Base-by-base conservation (phyloP, 2,888 invertebrate genomes). In the Polia nebulosa region DNA sequence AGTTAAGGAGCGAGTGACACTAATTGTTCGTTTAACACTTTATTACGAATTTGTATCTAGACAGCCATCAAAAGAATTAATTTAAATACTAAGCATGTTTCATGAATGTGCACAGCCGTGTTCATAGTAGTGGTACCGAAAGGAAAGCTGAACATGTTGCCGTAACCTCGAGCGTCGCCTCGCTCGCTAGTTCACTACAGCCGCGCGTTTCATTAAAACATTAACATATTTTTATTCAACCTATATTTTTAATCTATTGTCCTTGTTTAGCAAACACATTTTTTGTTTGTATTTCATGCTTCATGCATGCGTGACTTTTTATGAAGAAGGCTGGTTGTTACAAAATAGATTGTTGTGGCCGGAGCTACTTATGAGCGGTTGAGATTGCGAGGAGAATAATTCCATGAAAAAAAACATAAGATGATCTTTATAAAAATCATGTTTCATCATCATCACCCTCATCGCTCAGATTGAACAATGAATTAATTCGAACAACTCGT, bases 61-160 rank as follows among this genome's bases (percentile, higher is more conserved):
- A 49, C 53, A 22, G 27, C 53, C 71, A 65, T 65, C 71, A 71
- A 52, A 71, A 61, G 45, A 65, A 64, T 55, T 65, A 34, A 61
- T 58, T 61, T 47, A 39, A 65, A 62, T 65, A 53, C 15, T 45
- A 44, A 75, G 22, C 20, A 32, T 58, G 32, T 57, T 49, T 34
- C 15, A 65, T 52, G 39, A 59, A 56, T 39, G 39, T 56, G 53
- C 57, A 52, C 34, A 34, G 60, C 27, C 17, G 52, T 22, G 22
- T 25, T 52, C 34, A 61, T 27, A 11, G 17, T 39, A 4, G 22
- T 17, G 32, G 45, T 34, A 44, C 57, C 34, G 51, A 57, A 57
- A 55, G 59, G 39, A 41, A 47, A 60, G 22, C 36, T 41, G 41
- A 34, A 25, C 41, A 36, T 34, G 52, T 52, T 34, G 60, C 56